A percentile compares a stretch with the other conserved stretches of the same genome.
Evolutionary conservation across 2,797 vertebrate species (phyloP).

Genomic region (Poeciliopsis turneri): DNA sequence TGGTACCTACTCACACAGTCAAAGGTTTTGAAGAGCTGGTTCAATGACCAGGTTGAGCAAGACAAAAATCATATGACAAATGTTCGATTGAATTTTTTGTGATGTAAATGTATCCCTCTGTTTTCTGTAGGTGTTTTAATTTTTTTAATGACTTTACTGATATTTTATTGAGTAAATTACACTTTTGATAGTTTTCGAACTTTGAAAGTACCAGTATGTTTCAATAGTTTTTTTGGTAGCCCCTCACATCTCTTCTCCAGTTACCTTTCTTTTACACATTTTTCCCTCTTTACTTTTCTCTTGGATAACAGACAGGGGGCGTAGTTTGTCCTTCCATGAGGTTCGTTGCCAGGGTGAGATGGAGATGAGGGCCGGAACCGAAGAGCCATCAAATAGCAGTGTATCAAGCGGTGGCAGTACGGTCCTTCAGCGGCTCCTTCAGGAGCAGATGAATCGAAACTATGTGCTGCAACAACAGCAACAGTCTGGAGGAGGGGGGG

Average conservation of each 20-base stretch:
- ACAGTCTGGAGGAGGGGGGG: constrained; percentile 51
- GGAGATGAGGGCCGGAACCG: constrained; percentile 95
- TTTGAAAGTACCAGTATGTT: not conserved
- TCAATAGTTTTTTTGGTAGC: not conserved
- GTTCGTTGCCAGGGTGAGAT: constrained; percentile 73
- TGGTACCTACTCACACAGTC: not conserved
- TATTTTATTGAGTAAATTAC: not conserved
- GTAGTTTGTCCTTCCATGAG: constrained; percentile 82
- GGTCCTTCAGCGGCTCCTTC: constrained; percentile 95
- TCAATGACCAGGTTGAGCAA: not conserved
- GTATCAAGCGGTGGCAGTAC: constrained; percentile 76
- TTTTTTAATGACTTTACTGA: not conserved
- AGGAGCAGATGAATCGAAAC: constrained; percentile 96
- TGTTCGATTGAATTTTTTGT: not conserved
- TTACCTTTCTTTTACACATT: not conserved
- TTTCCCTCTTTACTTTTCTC: not conserved
- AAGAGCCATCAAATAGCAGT: constrained; percentile 83
- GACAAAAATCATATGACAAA: not conserved
- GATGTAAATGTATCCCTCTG: not conserved
- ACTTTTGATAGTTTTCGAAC: not conserved
- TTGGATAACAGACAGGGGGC: constrained; percentile 76
- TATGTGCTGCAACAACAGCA: constrained; percentile 82
- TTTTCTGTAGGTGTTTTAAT: not conserved
- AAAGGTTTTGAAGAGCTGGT: not conserved
- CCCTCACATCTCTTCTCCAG: not conserved